phyloP scores from a whole-genome alignment of 2,888 invertebrate species.

The Gnatocerus cornutus region DNA sequence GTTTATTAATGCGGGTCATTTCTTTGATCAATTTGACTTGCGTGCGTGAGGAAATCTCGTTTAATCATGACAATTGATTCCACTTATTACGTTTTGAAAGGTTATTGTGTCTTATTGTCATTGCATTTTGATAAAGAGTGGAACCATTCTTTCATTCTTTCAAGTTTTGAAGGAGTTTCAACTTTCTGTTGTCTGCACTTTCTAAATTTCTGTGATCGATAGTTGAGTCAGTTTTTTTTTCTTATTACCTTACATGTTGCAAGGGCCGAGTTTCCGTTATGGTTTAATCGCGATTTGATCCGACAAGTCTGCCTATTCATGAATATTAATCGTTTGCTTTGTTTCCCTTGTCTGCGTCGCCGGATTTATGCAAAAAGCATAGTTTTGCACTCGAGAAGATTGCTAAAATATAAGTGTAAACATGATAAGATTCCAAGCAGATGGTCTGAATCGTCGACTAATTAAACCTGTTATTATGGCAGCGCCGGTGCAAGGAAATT shows the following conservation, averaged over 20 bases:
- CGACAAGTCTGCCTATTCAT: slow-evolving; percentile 31
- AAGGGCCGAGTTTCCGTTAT: slow-evolving; percentile 18
- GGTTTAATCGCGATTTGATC: slow-evolving; percentile 42
- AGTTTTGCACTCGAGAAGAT: not conserved
- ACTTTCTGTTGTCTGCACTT: slow-evolving; percentile 1
- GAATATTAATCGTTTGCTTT: slow-evolving; percentile 43
- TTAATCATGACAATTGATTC: too few relatives aligned
- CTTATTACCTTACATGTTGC: too few relatives aligned
- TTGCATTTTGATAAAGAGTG: not conserved
- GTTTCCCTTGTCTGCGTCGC: slow-evolving; percentile 25
- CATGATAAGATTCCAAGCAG: too few relatives aligned
- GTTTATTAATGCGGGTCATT: too few relatives aligned
- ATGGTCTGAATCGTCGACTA: slow-evolving; percentile 28
- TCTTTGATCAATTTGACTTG: too few relatives aligned
- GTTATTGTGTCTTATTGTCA: too few relatives aligned
- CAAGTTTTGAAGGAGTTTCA: too few relatives aligned
- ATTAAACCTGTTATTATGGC: slow-evolving; percentile 30
- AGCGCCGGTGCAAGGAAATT: slow-evolving; percentile 30
- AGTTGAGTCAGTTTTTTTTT: not conserved
- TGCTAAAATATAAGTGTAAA: too few relatives aligned
- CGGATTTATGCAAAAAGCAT: not conserved
- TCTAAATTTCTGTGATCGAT: slow-evolving; percentile 3
- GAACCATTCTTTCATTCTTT: too few relatives aligned
- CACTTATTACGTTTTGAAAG: too few relatives aligned
- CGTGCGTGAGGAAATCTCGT: too few relatives aligned